Base-by-base conservation (phyloP, 2,797 vertebrate genomes). In the Antennarius maculatus region DNA sequence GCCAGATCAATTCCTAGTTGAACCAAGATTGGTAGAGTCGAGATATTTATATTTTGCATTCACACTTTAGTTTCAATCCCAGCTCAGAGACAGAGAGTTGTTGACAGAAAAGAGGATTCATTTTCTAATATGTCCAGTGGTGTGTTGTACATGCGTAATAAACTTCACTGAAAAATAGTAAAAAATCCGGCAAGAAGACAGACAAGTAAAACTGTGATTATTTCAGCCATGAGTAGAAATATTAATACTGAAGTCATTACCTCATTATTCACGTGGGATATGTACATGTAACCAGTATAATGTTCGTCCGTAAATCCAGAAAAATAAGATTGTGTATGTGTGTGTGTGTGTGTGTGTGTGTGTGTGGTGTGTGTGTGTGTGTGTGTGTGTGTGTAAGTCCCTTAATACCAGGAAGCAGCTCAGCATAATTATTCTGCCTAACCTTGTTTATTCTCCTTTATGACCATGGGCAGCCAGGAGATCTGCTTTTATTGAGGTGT, bases 401-500 rank as follows among this genome's bases (percentile, higher is more conserved):
- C 61, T 78, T 88, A 83, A 89, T 87, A 84, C 76, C 86, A 91
- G 90, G 87, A 92, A 91, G 79, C 79, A 86, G 82, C 70, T 70
- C 70, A 5, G 69, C 62, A 65, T 86, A 87, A 91, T 89, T 87
- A 87, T 85, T 89, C 74, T 79, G 69, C 71, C 81, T 89, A 90
- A 92, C 81, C 84, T 91, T 87, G 80, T 91, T 88, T 88, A 86
- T 79, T 80, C 84, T 84, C 76, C 74, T 89, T 86, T 83, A 88
- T 78, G 87, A 89, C 84, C 4, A 48, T 66, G 69, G 83, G 79
- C 86, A 85, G 84, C 61, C 81, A 86, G 79, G 81, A 87, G 83
- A 87, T 84, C 79, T 84, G 79, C 61, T 87, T 91, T 92, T 91
- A 91, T 90, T 89, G 85, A 87, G 80, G 85, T 84, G 74, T 71